Evolutionary conservation across 2,797 vertebrate genomes (phyloP), one percentile per base, ranked within the genome.

Genomic region (Malacoraja senta): DNA sequence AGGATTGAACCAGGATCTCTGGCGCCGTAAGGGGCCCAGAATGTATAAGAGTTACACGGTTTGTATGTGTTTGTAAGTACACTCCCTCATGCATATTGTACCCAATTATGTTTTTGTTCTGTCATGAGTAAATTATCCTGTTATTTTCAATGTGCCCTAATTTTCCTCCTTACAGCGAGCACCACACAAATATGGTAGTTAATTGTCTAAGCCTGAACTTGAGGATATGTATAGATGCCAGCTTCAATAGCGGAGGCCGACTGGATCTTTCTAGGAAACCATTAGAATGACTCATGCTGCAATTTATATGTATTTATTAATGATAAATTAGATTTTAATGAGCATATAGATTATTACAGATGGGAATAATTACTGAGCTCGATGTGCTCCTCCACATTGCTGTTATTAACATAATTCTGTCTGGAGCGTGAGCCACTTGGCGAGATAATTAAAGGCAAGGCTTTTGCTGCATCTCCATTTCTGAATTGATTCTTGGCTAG

Each of bases 281-380:
- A 88, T 32, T 35, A 88, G 19, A 32, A 35, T 68, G 84, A 88
- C 61, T 88, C 84, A 88, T 88, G n/a, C 65, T 35, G 19, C 84
- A 68, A 88, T 88, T 68, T 88, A 68, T 63, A 88, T 68, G 32
- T 21, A 35, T 88, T 88, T 88, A 68, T 88, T 88, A 35, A 88
- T 35, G 84, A 35, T 21, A 32, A n/a, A 88, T 65, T 65, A 24
- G n/a, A 17, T 88, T 88, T 32, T 68, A 88, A 88, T 88, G n/a
- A 88, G n/a, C 63, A 9, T 35, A 35, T 24, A 17, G 13, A 68
- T 68, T 88, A 21, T 8, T 88, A 63, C 61, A 88, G 63, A 68
- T 88, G n/a, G 65, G 84, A 88, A 63, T 65, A 68, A 88, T 88
- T 19, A 68, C 61, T 88, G 61, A 32, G n/a, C n/a, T 35, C 65